Evolutionary conservation across 2,888 invertebrate species (phyloP), one percentile per base, ranked within the genome.

Genomic region (Salticus scenicus): DNA sequence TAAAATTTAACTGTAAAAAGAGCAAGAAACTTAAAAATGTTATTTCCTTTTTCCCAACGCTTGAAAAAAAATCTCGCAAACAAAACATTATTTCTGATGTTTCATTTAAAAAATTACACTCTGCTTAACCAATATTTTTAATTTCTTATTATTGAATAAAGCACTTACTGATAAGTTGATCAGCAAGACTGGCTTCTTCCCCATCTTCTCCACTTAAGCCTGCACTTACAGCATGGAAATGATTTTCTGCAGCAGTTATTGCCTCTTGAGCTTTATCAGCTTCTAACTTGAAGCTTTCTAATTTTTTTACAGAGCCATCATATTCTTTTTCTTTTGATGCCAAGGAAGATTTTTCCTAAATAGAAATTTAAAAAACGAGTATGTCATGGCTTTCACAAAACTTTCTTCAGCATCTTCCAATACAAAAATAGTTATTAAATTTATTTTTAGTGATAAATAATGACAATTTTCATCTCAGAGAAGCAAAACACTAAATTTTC

Each of bases 181-280:
- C 96, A 90, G 96, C 96, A 76, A 98, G 92, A 0, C 98, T 96
- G 42, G 95, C 95, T 90, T 94, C 93, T 84, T 92, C 91, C 0
- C 96, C 96, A 87, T 94, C 94, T 24, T 94, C 95, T 88, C 94
- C 95, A 74, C 95, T 94, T 89, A 95, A 92, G 12, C 98, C 98
- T 41, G 95, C 93, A 90, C 94, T 95, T 57, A 97, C 94, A 27
- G 97, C 97, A 90, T 98, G 95, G 90, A 95, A 96, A 88, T 94
- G 94, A 88, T 94, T 94, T 91, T 97, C 95, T 0, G 97, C 96
- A 42, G 92, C 93, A 10, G 92, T 92, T 88, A 96, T 93, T 0
- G 94, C 94, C 75, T 94, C 94, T 17, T 93, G 93, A 90, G 96
- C 95, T 0, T 91, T 90, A 76, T 93, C 92, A 90, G 95, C 95